A percentile compares a stretch with the other conserved stretches of the same genome.
phyloP scores from a whole-genome alignment of 2,888 invertebrate genomes.

The Drosophila nigricruria region DNA sequence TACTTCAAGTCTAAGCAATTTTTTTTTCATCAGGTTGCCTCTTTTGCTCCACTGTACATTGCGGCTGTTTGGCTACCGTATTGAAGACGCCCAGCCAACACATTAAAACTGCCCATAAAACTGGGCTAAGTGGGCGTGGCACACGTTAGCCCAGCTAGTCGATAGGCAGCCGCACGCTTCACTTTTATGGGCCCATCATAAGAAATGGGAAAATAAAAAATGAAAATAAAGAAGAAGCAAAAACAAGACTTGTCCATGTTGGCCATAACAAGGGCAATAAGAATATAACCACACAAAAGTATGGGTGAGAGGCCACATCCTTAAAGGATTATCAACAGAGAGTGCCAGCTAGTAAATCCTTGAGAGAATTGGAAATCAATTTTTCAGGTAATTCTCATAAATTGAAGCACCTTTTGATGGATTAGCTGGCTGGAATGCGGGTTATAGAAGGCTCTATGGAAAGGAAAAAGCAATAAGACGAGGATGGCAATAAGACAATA shows the following conservation, averaged over 20 bases:
- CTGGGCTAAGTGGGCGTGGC: conserved; percentile 45
- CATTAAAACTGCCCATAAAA: conserved; percentile 42
- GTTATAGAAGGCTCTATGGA: not conserved
- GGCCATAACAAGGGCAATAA: not conserved
- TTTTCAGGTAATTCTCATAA: not conserved
- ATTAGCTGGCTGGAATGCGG: conserved; percentile 18
- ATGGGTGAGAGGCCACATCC: not conserved
- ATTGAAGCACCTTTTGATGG: conserved; percentile 18
- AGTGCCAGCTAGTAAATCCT: conserved; percentile 5
- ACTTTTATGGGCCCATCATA: conserved; percentile 28
- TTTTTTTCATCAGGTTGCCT: not conserved
- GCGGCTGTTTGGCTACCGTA: conserved; percentile 35
- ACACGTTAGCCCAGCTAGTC: conserved; percentile 7
- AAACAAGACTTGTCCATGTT: not conserved
- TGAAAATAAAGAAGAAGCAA: not conserved
- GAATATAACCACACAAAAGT: not conserved
- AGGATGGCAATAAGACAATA: too few relatives aligned
- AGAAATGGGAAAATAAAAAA: conserved; percentile 5
- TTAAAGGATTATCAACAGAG: conserved; percentile 18
- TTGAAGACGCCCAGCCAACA: conserved; percentile 19
- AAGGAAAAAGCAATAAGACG: not conserved
- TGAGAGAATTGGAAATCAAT: not conserved
- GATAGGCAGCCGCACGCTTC: conserved; percentile 35
- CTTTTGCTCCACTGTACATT: not conserved
- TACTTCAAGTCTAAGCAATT: too few relatives aligned